Evolutionary conservation across 2,888 invertebrate species (phyloP).

Genomic region (Ganaspis brasiliensis): DNA sequence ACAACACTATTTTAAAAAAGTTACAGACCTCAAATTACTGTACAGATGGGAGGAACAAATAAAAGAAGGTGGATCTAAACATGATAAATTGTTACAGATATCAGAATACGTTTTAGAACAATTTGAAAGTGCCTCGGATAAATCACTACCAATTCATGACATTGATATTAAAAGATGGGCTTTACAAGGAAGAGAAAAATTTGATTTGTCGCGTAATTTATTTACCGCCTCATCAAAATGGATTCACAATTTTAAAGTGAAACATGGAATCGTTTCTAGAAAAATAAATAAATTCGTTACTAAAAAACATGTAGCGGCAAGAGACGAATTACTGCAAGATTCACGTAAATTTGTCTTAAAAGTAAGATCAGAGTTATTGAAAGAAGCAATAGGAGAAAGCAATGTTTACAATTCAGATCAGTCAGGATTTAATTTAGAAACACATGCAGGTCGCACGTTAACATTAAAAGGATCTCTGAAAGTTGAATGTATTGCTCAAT

Average conservation of each 20-base stretch:
- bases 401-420: not conserved
- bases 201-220: not conserved
- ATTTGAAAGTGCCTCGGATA: not conserved
- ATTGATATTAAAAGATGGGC: not conserved
- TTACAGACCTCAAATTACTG: not conserved
- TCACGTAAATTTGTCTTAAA: not conserved
- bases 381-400: not conserved
- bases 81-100: not conserved
- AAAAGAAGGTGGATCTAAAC: not conserved
- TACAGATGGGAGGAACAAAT: not conserved
- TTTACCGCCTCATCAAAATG: conserved; percentile 13
- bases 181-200: not conserved
- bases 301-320: not conserved
- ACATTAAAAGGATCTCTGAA: not conserved
- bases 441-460: not conserved
- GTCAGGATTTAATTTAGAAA: not conserved
- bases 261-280: conserved; percentile 1
- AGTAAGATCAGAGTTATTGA: not conserved
- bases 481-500: not conserved
- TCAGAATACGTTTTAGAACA: not conserved
- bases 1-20: not conserved
- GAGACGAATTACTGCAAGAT: not conserved
- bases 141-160: not conserved
- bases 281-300: not conserved
- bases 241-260: not conserved